phyloP scores from a whole-genome alignment of 2,888 invertebrate species.

The Parapristionchus giblindavisi region DNA sequence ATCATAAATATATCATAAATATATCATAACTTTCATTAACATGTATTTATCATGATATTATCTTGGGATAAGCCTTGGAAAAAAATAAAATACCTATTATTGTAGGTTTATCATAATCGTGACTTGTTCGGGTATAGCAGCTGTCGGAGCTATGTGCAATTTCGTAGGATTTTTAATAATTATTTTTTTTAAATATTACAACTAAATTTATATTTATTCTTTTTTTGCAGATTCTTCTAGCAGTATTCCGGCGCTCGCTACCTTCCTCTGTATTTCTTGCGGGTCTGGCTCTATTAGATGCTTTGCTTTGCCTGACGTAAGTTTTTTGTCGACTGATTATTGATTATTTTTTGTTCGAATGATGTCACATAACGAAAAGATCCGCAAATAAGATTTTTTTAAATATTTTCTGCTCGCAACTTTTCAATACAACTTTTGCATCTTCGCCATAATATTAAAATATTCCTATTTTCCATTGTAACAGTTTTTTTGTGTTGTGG shows the following conservation, averaged over 20 bases:
- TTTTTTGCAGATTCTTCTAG: slow-evolving; percentile 51
- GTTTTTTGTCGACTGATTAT: neutral
- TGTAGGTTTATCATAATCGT: slow-evolving; percentile 51
- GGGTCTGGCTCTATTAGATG: slow-evolving; percentile 50
- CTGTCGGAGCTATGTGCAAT: slow-evolving; percentile 53
- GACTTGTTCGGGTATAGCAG: slow-evolving; percentile 45
- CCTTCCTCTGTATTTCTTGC: slow-evolving; percentile 54
- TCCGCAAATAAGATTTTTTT: too few species aligned
- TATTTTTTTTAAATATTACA: neutral
- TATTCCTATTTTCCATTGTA: neutral
- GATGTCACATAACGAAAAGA: too few species aligned
- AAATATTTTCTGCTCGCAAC: too few species aligned
- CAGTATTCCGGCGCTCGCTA: slow-evolving; percentile 52
- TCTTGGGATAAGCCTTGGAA: too few species aligned
- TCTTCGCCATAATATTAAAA: neutral
- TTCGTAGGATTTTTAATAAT: slow-evolving; percentile 39
- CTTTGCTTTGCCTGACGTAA: slow-evolving; percentile 50
- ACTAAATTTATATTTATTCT: neutral
- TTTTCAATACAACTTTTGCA: too few species aligned
- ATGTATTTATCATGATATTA: too few species aligned
- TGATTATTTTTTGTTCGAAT: neutral
- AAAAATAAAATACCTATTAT: too few species aligned
- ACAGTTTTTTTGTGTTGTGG: too few species aligned
- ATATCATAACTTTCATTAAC: too few species aligned
- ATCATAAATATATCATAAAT: too few species aligned